These are phyloP conservation scores for Eupeodes latifasciatus DNA, from an alignment of 2,888 invertebrate species.

Conservation along the genomic window DNA sequence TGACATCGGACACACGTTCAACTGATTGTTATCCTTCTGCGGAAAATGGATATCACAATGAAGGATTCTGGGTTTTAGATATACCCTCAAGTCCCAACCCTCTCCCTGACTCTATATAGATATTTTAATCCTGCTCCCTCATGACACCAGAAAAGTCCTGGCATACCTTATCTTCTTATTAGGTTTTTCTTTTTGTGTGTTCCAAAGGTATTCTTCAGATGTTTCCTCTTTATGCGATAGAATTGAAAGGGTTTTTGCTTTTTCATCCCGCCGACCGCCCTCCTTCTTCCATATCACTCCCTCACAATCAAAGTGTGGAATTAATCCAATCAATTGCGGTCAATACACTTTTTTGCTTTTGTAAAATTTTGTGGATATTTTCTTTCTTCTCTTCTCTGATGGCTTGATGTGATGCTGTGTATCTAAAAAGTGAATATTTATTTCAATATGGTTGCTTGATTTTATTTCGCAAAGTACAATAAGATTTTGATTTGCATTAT, in stretches of 20 bases:
- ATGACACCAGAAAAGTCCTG: background rate
- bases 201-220: constrained; percentile 71
- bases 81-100: background rate
- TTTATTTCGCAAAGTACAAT: constrained; percentile 45
- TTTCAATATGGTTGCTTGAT: constrained; percentile 43
- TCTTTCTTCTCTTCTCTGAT: background rate
- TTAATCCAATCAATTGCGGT: constrained; percentile 75
- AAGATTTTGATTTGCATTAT: constrained; percentile 53
- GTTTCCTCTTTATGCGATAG: constrained; percentile 42
- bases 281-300: constrained; percentile 32
- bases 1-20: constrained; percentile 75
- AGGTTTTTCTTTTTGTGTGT: background rate
- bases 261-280: constrained; percentile 37
- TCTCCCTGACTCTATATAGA: too few species aligned
- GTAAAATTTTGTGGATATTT: constrained; percentile 1
- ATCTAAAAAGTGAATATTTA: background rate
- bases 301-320: constrained; percentile 57
- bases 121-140: too few species aligned
- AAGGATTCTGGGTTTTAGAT: constrained; percentile 47
- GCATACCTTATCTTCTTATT: constrained; percentile 53
- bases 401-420: too few species aligned
- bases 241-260: constrained; percentile 46
- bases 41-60: constrained; percentile 46
- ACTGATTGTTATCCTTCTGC: constrained; percentile 72
- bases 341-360: constrained; percentile 58